Conservation (phyloP, 2,113 vertebrate genomes). For the Podocnemis expansa region DNA sequence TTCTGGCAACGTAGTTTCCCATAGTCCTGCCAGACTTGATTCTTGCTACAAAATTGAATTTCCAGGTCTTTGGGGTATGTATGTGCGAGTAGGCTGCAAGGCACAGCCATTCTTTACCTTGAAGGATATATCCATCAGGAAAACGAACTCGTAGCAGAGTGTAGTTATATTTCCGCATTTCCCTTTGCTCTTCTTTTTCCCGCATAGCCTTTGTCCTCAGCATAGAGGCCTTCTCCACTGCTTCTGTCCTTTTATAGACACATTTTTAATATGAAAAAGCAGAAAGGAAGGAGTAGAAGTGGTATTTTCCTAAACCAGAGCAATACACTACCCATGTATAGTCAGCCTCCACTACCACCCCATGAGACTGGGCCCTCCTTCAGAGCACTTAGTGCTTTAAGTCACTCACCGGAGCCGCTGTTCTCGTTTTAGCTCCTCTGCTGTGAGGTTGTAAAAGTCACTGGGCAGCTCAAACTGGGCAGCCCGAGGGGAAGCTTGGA, state of each 20-base stretch:
- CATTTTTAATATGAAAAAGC: accelerated
- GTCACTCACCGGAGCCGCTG: constrained; percentile 83
- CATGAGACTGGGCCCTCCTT: accelerated
- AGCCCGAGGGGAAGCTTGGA: constrained; percentile 82
- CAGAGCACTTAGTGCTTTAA: background rate
- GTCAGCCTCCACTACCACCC: too few relatives aligned
- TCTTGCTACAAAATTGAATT: background rate
- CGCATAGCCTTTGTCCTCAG: constrained; percentile 94
- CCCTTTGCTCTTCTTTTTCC: constrained; percentile 91
- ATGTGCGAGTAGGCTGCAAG: background rate
- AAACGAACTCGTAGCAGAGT: constrained; percentile 88
- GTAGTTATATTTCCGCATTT: constrained; percentile 91
- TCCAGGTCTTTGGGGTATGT: accelerated
- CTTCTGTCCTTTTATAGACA: constrained; percentile 80
- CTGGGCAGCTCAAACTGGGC: constrained; percentile 87
- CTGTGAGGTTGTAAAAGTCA: constrained; percentile 90
- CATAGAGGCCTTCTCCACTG: constrained; percentile 86
- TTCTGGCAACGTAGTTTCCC: background rate
- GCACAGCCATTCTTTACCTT: constrained; percentile 74
- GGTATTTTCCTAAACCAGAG: accelerated
- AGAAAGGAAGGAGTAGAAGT: accelerated
- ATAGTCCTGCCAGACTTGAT: background rate
- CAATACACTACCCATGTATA: accelerated
- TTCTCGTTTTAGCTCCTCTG: constrained; percentile 88
- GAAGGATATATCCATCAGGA: constrained; percentile 90